These are phyloP conservation scores for Toxotes jaculatrix DNA, from an alignment of 2,113 vertebrate genomes.

Conservation along the genomic window DNA sequence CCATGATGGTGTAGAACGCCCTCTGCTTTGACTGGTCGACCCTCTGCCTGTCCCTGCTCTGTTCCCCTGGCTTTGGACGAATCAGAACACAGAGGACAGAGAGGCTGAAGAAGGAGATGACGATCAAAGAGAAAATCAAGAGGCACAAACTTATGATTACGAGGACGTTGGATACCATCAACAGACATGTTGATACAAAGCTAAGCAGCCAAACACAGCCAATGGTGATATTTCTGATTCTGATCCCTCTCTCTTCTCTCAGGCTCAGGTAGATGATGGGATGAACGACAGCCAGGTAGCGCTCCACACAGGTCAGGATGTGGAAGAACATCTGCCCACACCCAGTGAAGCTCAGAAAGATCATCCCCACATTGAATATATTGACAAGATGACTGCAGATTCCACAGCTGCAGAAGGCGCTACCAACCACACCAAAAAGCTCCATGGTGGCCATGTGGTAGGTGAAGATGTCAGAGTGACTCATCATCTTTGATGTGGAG, in stretches of 20 bases:
- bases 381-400: neutral
- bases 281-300: slow-evolving; percentile 35
- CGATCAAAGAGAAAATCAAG: neutral
- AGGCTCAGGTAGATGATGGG: slow-evolving; percentile 32
- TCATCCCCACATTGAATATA: no score
- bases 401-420: neutral
- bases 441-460: slow-evolving; percentile 31
- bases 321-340: slow-evolving; percentile 9
- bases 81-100: neutral
- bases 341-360: neutral
- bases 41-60: no score
- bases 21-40: neutral
- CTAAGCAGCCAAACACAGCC: slow-evolving; percentile 29
- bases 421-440: neutral
- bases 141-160: no score
- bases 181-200: fast-evolving
- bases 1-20: slow-evolving; percentile 14
- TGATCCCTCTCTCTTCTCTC: slow-evolving; percentile 5
- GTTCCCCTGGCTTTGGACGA: neutral
- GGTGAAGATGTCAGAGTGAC: slow-evolving; percentile 5
- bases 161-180: fast-evolving
- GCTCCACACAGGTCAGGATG: slow-evolving; percentile 35
- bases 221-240: slow-evolving; percentile 15
- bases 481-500: neutral
- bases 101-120: neutral